phyloP scores from a whole-genome alignment of 1,140 invertebrate genomes.

The Zaprionus lachaisei region DNA sequence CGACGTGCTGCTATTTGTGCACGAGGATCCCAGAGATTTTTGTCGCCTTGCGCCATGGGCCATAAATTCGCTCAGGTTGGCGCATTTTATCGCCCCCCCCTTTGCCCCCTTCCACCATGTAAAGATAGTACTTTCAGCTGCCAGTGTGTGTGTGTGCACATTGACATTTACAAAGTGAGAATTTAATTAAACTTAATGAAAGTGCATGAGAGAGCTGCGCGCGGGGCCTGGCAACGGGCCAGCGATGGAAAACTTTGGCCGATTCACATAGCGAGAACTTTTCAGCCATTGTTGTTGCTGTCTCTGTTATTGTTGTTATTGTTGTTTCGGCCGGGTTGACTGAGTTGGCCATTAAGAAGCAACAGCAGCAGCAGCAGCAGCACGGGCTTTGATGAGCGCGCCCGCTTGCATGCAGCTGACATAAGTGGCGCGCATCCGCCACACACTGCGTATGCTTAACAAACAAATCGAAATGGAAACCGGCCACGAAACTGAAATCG shows the following conservation, averaged over 20 bases:
- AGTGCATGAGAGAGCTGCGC: constrained; percentile 59
- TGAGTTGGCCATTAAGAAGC: constrained; percentile 38
- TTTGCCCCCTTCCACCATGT: constrained; percentile 8
- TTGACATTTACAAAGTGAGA: constrained; percentile 82
- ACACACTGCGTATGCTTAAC: constrained; percentile 77
- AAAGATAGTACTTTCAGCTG: constrained; percentile 46
- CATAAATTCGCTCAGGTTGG: constrained; percentile 78
- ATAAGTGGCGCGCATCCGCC: neutral
- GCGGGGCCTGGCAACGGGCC: constrained; percentile 38
- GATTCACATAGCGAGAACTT: constrained; percentile 38
- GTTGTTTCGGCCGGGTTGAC: constrained; percentile 6
- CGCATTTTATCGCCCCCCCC: constrained; percentile 50
- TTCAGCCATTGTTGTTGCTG: constrained; percentile 48
- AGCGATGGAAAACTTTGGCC: constrained; percentile 26
- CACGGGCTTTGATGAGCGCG: constrained; percentile 13
- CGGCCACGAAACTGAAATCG: constrained; percentile 27
- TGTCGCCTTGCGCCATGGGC: constrained; percentile 69
- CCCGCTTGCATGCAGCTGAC: neutral
- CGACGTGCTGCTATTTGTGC: constrained; percentile 77
- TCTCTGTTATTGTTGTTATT: neutral
- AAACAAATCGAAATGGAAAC: constrained; percentile 62
- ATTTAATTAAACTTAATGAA: constrained; percentile 82
- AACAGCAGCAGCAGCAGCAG: constrained; percentile 32
- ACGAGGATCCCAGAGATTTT: constrained; percentile 63
- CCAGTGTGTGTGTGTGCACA: constrained; percentile 43